phyloP scores from a whole-genome alignment of 35 echinoderm and acorn worm genomes.

The Apostichopus parvimensis region DNA sequence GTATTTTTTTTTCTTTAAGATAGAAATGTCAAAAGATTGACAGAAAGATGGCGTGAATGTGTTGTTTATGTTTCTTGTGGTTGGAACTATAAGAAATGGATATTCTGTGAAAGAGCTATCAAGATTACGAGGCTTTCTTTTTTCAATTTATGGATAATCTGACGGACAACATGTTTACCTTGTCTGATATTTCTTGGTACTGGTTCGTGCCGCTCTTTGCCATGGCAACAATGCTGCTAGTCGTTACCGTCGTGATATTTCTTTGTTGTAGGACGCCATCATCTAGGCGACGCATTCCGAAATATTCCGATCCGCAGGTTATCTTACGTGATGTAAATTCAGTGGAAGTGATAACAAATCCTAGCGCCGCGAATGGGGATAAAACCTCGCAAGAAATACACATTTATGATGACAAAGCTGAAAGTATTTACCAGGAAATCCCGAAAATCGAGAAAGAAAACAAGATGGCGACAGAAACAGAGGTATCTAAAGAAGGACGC shows the following conservation, averaged over 20 bases:
- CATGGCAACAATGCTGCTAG: slow-evolving; percentile 30
- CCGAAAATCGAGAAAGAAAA: background rate
- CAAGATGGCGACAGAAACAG: background rate
- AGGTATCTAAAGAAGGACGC: background rate
- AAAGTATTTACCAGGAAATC: slow-evolving; percentile 29
- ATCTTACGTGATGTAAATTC: slow-evolving; percentile 26
- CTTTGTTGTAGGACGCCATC: slow-evolving; percentile 48
- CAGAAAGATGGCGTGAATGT: too few relatives aligned
- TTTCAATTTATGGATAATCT: background rate
- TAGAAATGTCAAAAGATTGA: too few relatives aligned
- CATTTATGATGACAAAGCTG: background rate
- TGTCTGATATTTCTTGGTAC: slow-evolving; percentile 41
- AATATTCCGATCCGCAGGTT: slow-evolving; percentile 37
- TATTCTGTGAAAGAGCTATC: background rate
- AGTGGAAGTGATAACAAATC: slow-evolving; percentile 18
- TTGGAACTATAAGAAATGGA: background rate
- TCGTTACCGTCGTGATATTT: slow-evolving; percentile 32
- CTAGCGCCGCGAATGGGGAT: background rate
- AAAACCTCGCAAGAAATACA: background rate
- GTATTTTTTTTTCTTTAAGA: too few relatives aligned
- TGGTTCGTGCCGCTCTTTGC: slow-evolving; percentile 39
- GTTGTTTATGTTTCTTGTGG: background rate
- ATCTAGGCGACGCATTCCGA: background rate
- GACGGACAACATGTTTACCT: background rate
- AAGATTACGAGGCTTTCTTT: background rate